Evolutionary conservation across 2,888 invertebrate species (phyloP).

Genomic region (Hemithea aestivaria): DNA sequence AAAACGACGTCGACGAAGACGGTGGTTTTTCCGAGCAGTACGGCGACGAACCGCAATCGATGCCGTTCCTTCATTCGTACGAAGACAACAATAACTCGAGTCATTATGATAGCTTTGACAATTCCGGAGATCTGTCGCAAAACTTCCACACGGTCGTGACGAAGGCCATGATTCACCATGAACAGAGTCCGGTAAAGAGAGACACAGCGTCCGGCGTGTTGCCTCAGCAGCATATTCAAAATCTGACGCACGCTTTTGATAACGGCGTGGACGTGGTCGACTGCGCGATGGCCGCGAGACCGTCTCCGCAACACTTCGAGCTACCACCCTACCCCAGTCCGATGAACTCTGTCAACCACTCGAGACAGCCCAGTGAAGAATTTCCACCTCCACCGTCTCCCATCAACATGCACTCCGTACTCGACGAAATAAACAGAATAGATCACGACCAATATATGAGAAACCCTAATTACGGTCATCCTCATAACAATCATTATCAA

Average conservation of each 20-base stretch:
- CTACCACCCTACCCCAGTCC: constrained; percentile 91
- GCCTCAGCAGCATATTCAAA: constrained; percentile 59
- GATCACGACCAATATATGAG: constrained; percentile 36
- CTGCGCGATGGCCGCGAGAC: constrained; percentile 65
- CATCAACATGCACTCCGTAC: constrained; percentile 82
- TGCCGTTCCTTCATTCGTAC: constrained; percentile 81
- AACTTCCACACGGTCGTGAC: constrained; percentile 87
- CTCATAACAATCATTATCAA: constrained; percentile 32
- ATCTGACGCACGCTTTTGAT: constrained; percentile 63
- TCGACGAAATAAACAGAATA: constrained; percentile 79
- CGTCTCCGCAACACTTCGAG: constrained; percentile 75
- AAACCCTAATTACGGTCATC: constrained; percentile 13
- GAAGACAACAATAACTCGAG: constrained; percentile 61
- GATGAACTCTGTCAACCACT: constrained; percentile 87
- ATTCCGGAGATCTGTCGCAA: constrained; percentile 49
- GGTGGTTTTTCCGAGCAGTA: constrained; percentile 74
- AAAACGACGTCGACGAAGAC: constrained; percentile 67
- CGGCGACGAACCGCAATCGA: constrained; percentile 80
- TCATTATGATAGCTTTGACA: constrained; percentile 62
- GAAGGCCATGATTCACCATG: constrained; percentile 91
- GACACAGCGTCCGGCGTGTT: constrained; percentile 49
- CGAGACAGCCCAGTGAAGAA: constrained; percentile 92
- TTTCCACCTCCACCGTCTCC: constrained; percentile 94
- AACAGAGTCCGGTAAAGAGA: constrained; percentile 83
- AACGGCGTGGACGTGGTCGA: constrained; percentile 83